phyloP scores from a whole-genome alignment of 1,140 invertebrate genomes.

The Drosophila lowei region DNA sequence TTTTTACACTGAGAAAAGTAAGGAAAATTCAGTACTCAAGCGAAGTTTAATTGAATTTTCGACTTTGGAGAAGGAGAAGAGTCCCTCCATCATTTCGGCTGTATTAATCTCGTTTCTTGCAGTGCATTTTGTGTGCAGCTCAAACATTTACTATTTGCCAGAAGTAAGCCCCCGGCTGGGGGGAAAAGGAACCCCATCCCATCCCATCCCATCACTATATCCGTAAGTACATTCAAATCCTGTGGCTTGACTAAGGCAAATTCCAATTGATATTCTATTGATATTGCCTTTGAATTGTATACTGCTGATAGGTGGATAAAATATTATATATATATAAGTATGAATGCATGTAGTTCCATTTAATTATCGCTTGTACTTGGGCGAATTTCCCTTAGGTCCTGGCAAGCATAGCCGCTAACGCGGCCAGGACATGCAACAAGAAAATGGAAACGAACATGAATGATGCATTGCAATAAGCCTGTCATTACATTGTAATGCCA shows the following conservation, averaged over 20 bases:
- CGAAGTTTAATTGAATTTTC: background rate
- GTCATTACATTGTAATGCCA: slow-evolving; percentile 49
- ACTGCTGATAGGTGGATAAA: no score
- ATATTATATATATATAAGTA: background rate
- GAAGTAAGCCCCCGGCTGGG: slow-evolving; percentile 25
- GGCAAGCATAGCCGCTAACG: slow-evolving; percentile 11
- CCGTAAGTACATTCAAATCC: slow-evolving; percentile 3
- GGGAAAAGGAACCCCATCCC: slow-evolving; percentile 21
- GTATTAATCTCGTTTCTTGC: background rate
- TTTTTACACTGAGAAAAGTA: slow-evolving; percentile 25
- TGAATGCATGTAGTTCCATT: slow-evolving; percentile 19
- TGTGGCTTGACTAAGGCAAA: slow-evolving; percentile 18
- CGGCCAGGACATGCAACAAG: slow-evolving; percentile 22
- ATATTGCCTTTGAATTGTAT: background rate
- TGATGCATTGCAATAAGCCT: slow-evolving; percentile 43
- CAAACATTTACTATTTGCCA: slow-evolving; percentile 56
- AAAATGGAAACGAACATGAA: slow-evolving; percentile 9
- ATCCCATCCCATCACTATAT: background rate
- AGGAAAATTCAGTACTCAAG: background rate
- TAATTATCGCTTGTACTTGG: slow-evolving; percentile 30
- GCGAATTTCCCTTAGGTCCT: slow-evolving; percentile 6
- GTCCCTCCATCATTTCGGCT: no score
- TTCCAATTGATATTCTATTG: slow-evolving; percentile 26
- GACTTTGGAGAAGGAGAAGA: background rate
- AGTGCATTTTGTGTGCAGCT: slow-evolving; percentile 28